Percentiles rank a stretch among this genome's conserved stretches.
Evolutionary conservation across 2,888 invertebrate genomes (phyloP).

Genomic region (Uloborus plumipes): DNA sequence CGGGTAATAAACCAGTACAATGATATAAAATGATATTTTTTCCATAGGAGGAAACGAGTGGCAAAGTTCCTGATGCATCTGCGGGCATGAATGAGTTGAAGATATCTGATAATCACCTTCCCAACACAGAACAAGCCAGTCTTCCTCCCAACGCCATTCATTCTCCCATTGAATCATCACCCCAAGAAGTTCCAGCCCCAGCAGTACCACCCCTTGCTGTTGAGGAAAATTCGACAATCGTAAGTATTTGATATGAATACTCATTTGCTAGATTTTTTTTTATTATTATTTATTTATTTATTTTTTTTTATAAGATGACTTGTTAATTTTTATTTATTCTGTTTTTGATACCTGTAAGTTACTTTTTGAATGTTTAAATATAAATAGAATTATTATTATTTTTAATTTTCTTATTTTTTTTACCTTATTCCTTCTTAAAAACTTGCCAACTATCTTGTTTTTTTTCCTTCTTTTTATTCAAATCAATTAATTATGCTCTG

Average conservation of each 20-base stretch:
- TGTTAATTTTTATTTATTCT: not conserved
- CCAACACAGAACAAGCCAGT: slow-evolving; percentile 6
- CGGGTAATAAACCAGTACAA: no score
- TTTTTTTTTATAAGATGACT: not conserved
- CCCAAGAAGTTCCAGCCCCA: slow-evolving; percentile 3
- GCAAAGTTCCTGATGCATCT: slow-evolving; percentile 8
- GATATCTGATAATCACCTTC: not conserved
- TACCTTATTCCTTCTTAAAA: not conserved
- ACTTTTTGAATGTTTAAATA: no score
- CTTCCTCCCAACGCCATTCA: slow-evolving; percentile 28
- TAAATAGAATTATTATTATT: no score
- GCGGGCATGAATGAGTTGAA: not conserved
- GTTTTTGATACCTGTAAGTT: not conserved
- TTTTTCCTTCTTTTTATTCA: no score
- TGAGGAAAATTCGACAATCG: slow-evolving; percentile 11
- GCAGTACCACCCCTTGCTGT: slow-evolving; percentile 1
- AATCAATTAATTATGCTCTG: no score
- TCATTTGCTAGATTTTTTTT: not conserved
- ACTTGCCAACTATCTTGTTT: no score
- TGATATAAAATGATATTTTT: no score
- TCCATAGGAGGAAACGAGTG: slow-evolving; percentile 7
- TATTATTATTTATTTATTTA: no score
- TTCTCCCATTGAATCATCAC: slow-evolving; percentile 19
- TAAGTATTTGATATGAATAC: slow-evolving; percentile 1
- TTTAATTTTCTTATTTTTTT: no score